Conservation (phyloP, 2,113 vertebrate species). For the Atlantisia rogersi region DNA sequence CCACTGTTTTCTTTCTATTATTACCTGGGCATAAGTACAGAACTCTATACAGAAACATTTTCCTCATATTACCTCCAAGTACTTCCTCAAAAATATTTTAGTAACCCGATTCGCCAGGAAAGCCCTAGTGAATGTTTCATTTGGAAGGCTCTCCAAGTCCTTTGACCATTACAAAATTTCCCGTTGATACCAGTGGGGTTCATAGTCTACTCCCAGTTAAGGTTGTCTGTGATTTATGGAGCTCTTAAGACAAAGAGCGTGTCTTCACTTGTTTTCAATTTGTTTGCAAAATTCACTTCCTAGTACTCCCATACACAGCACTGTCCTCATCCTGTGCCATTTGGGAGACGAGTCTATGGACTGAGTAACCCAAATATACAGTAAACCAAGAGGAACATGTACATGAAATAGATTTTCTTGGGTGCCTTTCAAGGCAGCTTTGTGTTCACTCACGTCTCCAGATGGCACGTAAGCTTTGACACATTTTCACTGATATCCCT, state of each 20-base stretch:
- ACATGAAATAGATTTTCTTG: not conserved
- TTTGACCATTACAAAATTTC: not conserved
- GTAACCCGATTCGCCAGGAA: not conserved
- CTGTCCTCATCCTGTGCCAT: not conserved
- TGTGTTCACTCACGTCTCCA: not conserved
- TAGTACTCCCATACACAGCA: not conserved
- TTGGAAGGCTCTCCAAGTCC: not conserved
- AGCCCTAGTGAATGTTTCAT: not conserved
- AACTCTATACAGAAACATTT: not conserved
- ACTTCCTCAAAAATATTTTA: not conserved
- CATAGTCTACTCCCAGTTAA: not conserved
- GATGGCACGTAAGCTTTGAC: not conserved
- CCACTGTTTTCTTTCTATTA: not conserved
- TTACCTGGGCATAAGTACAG: not conserved
- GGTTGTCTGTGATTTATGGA: not conserved
- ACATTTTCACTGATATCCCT: not conserved
- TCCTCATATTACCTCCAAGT: not conserved
- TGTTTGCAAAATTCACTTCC: slow-evolving; percentile 1
- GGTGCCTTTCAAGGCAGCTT: not conserved
- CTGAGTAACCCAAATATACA: not conserved
- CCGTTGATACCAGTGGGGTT: not conserved
- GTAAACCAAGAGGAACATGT: not conserved
- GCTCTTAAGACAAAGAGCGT: not conserved
- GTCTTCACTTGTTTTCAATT: not conserved
- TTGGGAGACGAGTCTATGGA: not conserved